Percentiles rank a stretch among this genome's conserved stretches.
Conservation (phyloP, 2,113 vertebrate species). For the Phocoena sinus region DNA sequence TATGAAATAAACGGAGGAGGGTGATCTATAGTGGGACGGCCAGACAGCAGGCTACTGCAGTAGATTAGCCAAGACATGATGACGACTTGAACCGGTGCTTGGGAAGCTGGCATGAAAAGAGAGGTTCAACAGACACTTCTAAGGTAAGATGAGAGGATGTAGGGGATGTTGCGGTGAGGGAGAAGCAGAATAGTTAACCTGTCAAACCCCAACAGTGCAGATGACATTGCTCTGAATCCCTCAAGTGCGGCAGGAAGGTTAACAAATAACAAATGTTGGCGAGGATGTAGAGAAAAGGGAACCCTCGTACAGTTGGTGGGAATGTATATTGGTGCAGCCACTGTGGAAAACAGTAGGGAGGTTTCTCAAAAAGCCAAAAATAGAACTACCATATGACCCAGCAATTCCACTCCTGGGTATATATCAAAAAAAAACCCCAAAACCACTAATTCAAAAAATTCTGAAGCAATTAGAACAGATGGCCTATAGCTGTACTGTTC, state of each 20-base stretch:
- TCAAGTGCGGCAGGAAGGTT: neutral
- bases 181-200: neutral
- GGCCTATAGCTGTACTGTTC: neutral
- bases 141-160: neutral
- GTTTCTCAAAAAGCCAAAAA: too few species aligned
- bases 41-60: neutral
- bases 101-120: neutral
- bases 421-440: too few species aligned
- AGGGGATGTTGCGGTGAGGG: neutral
- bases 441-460: neutral
- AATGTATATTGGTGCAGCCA: too few species aligned
- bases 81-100: neutral
- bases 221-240: neutral
- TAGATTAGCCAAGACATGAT: neutral
- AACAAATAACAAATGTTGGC: too few species aligned
- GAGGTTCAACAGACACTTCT: neutral
- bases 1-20: neutral
- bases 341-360: too few species aligned
- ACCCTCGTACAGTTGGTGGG: too few species aligned
- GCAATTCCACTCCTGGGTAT: too few species aligned
- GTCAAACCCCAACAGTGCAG: neutral
- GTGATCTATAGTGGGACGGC: neutral
- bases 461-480: neutral
- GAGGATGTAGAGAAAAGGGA: too few species aligned
- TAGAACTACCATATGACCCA: too few species aligned